Evolutionary conservation across 2,888 invertebrate species (phyloP), one percentile per base, ranked within the genome.

Genomic region (Nemotelus pantherinus): DNA sequence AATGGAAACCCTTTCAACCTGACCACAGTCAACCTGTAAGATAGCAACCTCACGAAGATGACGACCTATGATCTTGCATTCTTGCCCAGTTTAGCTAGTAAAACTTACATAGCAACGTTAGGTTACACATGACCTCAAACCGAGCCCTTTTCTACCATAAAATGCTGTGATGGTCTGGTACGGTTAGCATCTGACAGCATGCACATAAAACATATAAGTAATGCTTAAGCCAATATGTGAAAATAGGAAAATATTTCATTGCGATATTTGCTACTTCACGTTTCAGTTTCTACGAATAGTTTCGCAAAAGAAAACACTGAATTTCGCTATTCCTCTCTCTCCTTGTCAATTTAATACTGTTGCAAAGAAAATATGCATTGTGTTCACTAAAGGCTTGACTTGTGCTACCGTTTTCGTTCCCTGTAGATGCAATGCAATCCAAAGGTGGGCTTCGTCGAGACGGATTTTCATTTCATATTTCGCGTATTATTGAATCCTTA

Each of bases 171-270:
- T 3, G 39, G 41, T 25, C 6, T 63, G 39, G 41, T 43, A 43
- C 63, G 4, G 41, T 63, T 63, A 39, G 60, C n/a, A 76, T 50
- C 65, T 43, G 64, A 53, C 60, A 60, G 48, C 25, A 55, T 10
- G 41, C 60, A 48, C 74, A 63, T 74, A 74, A 74, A 74, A 74
- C 39, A 41, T 50, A 25, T 48, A 74, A 60, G 48, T 74, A 63
- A 74, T 74, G 74, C 63, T 44, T 44, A 48, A 74, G 41, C 60
- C 74, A 63, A 74, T 74, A 74, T 74, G 45, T 65, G 76, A 48
- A 65, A 76, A 76, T 76, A 57, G 25, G 55, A 65, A 75, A 75
- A 75, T 75, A 63, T 75, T 75, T 75, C 75, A 75, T 75, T 64
- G 64, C 7, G 47, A 75, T 45, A 71, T 71, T 57, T 55, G 71